Evolutionary conservation across 2,797 vertebrate genomes (phyloP), one percentile per base, ranked within the genome.

Genomic region (Odontamblyopus rebecca): DNA sequence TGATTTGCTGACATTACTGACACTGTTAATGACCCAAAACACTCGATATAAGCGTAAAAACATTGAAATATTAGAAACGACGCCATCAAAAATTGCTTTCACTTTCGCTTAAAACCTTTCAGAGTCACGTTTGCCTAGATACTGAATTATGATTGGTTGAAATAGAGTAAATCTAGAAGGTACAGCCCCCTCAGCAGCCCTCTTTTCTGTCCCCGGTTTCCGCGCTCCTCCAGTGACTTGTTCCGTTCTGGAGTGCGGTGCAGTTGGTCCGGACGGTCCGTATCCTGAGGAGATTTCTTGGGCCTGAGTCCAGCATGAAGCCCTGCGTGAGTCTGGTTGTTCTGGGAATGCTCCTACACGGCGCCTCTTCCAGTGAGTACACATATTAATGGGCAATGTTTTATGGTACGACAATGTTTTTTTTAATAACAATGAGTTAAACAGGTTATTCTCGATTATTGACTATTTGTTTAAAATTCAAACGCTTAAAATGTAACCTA

Each of bases 21-120:
- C 26, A 60, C 5, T 30, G 3, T 56, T 18, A 60, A 60, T 60
- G 57, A 60, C 2, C 13, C 57, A 29, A 60, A 60, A 30, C 57
- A 60, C 26, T 16, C 13, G 5, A 60, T 6, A 60, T 7, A 15
- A 23, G 29, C 2, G 29, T 13, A 1, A 18, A 60, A 60, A 60
- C 59, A 60, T 2, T 60, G 59, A 60, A 60, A 60, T 18, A 30
- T 38, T 35, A 61, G 60, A 61, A 19, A 7, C 29, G 60, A 61
- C 60, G 29, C 60, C 60, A 61, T 61, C 60, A 61, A 35, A 32
- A 3, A 2, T 64, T 4, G 8, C 62, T 64, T 64, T 64, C 62
- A 64, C 62, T 64, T 64, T 64, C 62, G 2, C 12, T 44, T 44
- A 38, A 44, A 64, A 64, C 62, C 38, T 48, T 12, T 27, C 11